Evolutionary conservation across 2,797 vertebrate genomes (phyloP), one percentile per base, ranked within the genome.

Genomic region (Rhabdomys pumilio): DNA sequence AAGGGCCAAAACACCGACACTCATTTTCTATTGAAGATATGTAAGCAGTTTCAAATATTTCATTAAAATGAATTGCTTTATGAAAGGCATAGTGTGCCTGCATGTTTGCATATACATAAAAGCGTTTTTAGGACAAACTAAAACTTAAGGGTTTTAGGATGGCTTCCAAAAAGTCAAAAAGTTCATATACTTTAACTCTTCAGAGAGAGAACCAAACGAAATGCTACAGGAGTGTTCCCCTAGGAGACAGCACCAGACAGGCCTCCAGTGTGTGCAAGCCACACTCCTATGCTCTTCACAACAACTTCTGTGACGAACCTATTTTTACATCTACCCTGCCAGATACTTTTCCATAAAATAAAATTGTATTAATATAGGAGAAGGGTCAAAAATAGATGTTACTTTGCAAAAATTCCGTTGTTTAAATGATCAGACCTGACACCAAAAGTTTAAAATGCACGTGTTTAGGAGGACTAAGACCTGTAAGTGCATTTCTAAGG

Each of bases 391-490:
- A 83, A 47, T 76, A 53, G 50, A 15, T 59, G 20, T 55, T 41
- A 90, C n/a, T 94, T 90, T 73, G n/a, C 44, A 9, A 69, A 73
- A 91, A 76, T 34, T 80, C 24, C 38, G 11, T 73, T 89, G 89
- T 72, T 95, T 89, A 93, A 82, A 91, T 80, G 17, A 80, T 53
- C 55, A 44, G 41, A 17, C 15, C 9, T 11, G 15, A 86, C 26
- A 53, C 50, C 61, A 67, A 89, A n/a, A 91, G 13, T 77, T 83
- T 83, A 89, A 97, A 89, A 88, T 19, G 31, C 2, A 73, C 55
- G 69, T 91, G 72, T 75, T 24, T n/a, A n/a, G 20, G 67, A 12
- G 53, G 57, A 20, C 41, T 47, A 3, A 63, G 22, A 89, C 69
- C 79, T 11, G 44, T 0, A 73, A 80, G 90, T 69, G 69, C n/a